These are phyloP conservation scores for Alouatta palliata DNA, from an alignment of 2,113 vertebrate species.

Conservation along the genomic window DNA sequence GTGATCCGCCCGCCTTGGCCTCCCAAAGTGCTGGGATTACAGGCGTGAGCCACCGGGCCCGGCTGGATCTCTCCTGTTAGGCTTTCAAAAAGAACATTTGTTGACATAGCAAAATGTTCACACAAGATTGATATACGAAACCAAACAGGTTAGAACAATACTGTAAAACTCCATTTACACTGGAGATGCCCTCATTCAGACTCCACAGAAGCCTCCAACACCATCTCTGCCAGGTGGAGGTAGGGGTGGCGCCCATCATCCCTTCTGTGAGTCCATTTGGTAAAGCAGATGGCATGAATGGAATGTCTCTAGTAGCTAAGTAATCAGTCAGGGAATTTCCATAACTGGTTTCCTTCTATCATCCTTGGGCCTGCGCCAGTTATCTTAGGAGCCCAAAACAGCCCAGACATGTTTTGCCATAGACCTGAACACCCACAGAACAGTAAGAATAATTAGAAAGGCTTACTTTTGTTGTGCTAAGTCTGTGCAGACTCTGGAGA, in stretches of 20 bases:
- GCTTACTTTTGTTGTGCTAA: not conserved
- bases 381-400: not conserved
- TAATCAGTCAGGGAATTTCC: constrained; percentile 13
- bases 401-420: not conserved
- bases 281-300: constrained; percentile 27
- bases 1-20: too few species aligned
- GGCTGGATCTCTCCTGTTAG: not conserved
- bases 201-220: not conserved
- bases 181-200: not conserved
- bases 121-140: not conserved
- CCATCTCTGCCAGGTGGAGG: not conserved
- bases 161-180: not conserved
- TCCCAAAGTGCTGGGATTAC: too few species aligned
- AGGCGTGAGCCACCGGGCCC: too few species aligned
- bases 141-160: not conserved
- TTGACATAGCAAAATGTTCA: not conserved
- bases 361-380: constrained; percentile 39
- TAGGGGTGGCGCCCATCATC: not conserved
- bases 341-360: not conserved
- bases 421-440: not conserved
- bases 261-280: not conserved
- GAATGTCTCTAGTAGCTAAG: constrained; percentile 45
- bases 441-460: not conserved
- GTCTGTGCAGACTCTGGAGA: not conserved
- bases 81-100: not conserved